These are phyloP conservation scores for Trichosurus vulpecula DNA, from an alignment of 2,797 vertebrate species.

Conservation along the genomic window DNA sequence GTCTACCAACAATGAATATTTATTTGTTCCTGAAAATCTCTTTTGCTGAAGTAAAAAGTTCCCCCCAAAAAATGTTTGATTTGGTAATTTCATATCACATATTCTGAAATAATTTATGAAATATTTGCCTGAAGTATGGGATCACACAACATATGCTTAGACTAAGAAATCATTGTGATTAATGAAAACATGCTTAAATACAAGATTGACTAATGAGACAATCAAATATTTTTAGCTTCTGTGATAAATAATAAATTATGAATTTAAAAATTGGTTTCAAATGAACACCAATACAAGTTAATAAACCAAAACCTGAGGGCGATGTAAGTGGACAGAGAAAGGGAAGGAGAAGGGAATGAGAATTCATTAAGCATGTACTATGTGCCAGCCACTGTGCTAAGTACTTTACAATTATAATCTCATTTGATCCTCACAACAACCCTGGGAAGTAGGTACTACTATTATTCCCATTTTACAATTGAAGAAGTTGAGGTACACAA, in stretches of 20 bases:
- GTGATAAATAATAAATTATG: not conserved
- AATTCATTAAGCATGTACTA: not conserved
- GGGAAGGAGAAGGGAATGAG: not conserved
- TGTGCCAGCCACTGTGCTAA: not conserved
- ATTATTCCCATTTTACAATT: not conserved
- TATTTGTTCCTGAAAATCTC: not conserved
- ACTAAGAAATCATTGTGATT: not conserved
- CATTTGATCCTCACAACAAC: not conserved
- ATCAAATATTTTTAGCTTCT: not conserved
- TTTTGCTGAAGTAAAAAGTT: not conserved
- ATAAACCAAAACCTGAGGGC: slow-evolving; percentile 63
- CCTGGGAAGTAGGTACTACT: not conserved
- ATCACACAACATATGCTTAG: not conserved
- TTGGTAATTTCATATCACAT: not conserved
- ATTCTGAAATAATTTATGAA: not conserved
- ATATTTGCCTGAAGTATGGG: not conserved
- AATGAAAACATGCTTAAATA: not conserved
- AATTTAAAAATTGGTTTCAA: slow-evolving; percentile 37
- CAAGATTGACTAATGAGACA: not conserved
- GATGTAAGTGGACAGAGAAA: slow-evolving; percentile 36
- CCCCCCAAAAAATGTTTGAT: not conserved
- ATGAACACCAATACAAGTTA: not conserved
- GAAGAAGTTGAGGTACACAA: not conserved
- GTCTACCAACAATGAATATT: not conserved
- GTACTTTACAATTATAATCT: not conserved